Conservation (phyloP, 2,888 invertebrate genomes). For the Rhingia rostrata region DNA sequence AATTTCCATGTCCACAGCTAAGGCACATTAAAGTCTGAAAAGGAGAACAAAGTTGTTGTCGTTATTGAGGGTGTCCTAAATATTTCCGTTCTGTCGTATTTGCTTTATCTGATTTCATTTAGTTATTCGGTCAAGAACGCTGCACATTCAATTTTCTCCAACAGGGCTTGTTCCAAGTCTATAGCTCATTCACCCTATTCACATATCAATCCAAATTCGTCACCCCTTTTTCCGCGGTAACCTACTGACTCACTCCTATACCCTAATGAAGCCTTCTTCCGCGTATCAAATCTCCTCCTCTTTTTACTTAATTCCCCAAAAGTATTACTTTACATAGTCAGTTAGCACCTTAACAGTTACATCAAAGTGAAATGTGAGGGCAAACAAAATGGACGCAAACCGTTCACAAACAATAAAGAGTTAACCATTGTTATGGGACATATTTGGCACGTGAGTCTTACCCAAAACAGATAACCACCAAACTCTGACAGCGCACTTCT, state of each 20-base stretch:
- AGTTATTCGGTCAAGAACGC: too few relatives aligned
- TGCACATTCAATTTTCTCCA: too few relatives aligned
- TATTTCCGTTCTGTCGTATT: too few relatives aligned
- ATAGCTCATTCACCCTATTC: too few relatives aligned
- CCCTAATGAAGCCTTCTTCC: background rate
- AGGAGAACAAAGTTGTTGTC: too few relatives aligned
- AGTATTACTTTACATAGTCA: background rate
- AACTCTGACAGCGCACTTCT: background rate
- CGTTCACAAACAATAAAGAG: slow-evolving; percentile 5
- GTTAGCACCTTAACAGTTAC: slow-evolving; percentile 20
- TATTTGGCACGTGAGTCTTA: slow-evolving; percentile 15
- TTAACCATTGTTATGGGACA: slow-evolving; percentile 11
- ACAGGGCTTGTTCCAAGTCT: too few relatives aligned
- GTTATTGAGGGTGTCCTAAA: too few relatives aligned
- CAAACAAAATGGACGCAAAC: background rate
- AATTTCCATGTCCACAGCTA: too few relatives aligned
- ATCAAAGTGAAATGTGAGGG: slow-evolving; percentile 30
- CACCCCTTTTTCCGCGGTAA: too few relatives aligned
- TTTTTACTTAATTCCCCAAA: background rate
- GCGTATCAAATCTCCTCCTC: background rate
- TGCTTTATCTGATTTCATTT: too few relatives aligned
- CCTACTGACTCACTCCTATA: background rate
- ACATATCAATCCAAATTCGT: too few relatives aligned
- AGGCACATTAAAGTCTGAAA: too few relatives aligned
- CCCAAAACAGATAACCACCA: slow-evolving; percentile 23